Percentiles rank a stretch among this genome's conserved stretches.
phyloP scores from a whole-genome alignment of 2,888 invertebrate genomes.

The Cactoblastis cactorum region DNA sequence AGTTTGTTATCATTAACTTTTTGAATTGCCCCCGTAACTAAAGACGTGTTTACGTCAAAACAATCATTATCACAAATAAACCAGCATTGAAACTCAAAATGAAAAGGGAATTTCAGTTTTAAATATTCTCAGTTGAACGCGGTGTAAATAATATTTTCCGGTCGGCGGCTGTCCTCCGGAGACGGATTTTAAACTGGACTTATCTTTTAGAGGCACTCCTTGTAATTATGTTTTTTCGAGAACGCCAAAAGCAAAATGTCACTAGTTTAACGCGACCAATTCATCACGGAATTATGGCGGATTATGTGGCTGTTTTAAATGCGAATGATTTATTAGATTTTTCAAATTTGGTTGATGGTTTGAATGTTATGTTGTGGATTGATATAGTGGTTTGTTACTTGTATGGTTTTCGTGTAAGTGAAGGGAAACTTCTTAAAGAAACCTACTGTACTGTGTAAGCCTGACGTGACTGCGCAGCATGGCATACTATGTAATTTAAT shows the following conservation, averaged over 20 bases:
- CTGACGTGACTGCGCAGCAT: too few relatives aligned
- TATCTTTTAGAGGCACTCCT: conserved; percentile 38
- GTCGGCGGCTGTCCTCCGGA: conserved; percentile 28
- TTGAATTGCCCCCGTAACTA: too few relatives aligned
- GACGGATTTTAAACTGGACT: conserved; percentile 38
- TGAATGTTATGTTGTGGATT: too few relatives aligned
- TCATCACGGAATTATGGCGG: not conserved
- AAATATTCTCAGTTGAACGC: conserved; percentile 37
- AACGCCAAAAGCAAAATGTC: conserved; percentile 19
- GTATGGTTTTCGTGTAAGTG: too few relatives aligned
- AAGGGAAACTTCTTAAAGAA: too few relatives aligned
- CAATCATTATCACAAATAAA: conserved; percentile 22
- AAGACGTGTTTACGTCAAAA: conserved; percentile 17
- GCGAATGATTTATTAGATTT: not conserved
- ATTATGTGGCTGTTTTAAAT: not conserved
- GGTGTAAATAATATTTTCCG: conserved; percentile 48
- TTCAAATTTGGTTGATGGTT: not conserved
- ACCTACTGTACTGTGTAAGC: too few relatives aligned
- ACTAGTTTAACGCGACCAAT: conserved; percentile 10
- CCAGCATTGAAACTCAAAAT: conserved; percentile 26
- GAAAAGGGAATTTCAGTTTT: conserved; percentile 33
- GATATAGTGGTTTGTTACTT: too few relatives aligned
- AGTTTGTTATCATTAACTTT: too few relatives aligned
- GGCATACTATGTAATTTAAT: too few relatives aligned
- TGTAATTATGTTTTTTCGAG: conserved; percentile 30